Base-by-base conservation (phyloP, 2,888 invertebrate species). In the Quadriops clusia region DNA sequence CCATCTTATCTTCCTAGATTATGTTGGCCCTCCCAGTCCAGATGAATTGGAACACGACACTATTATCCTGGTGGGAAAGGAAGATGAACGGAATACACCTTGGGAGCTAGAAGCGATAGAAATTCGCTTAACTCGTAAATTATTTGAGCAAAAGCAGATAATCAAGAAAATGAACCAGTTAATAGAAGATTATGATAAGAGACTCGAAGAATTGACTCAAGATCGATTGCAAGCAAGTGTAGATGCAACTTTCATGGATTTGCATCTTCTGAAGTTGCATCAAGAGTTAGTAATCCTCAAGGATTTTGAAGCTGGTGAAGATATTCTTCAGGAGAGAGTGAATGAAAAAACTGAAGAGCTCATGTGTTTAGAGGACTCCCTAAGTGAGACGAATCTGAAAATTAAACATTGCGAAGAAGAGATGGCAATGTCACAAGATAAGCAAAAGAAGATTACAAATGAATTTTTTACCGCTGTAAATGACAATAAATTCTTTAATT, bases 401-500 rank as follows among this genome's bases (percentile, higher is more conserved):
- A 68, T 74, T 27, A 69, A 72, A 5, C 44, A 56, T 24, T 65
- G 65, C 31, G 56, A 62, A 32, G 52, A 49, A 27, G 57, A 60
- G 28, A 61, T 69, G 22, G 53, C 51, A 21, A 59, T 59, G 17
- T 44, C 66, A 20, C 56, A 61, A 14, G 62, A 67, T 3, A 62
- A 66, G 34, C 66, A 70, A 9, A 56, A 54, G 23, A 56, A 58
- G 2, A 51, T 72, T 7, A 67, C 71, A 27, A 47, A 60, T 1
- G 65, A 67, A 28, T 84, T 79, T 48, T 63, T 69, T 31, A 63
- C 57, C 15, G 61, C 69, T 5, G 67, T 74, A 1, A 69, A 65
- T 22, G 77, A 81, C 30, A 79, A 80, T 49, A 84, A 81, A 52
- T 89, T 82, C 53, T 71, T 70, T 4, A 77, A 80, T 45, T 89